Base-by-base conservation (phyloP, 2,888 invertebrate species). In the Chesias legatella region DNA sequence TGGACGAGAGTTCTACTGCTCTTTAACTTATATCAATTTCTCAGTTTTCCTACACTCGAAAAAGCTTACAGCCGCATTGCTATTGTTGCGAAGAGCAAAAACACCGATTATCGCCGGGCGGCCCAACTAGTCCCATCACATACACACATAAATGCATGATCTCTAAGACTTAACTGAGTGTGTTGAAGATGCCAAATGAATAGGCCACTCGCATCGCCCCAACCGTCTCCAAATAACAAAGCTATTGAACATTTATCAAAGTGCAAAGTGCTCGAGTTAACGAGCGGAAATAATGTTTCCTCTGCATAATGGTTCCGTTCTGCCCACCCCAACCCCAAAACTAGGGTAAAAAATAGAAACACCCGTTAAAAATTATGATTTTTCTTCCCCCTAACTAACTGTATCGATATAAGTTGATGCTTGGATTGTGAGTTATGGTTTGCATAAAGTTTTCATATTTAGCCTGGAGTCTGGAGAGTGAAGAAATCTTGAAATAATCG, bases 211-310 rank as follows among this genome's bases (percentile, higher is more conserved):
- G 25, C 33, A 35, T 48, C 73, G 67, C 63, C 66, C 71, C 62
- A 66, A 66, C 61, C 65, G 44, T 60, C 60, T 67, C 60, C 61
- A 61, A 66, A 67, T 67, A 64, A 69, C 68, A 66, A 68, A 67
- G 68, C 71, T 74, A 76, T 74, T 77, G 67, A 79, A 75, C 79
- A 82, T 84, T 81, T 79, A 80, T 83, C 81, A 83, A 81, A 78
- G 73, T 67, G 77, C 70, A 77, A 77, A 80, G 79, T 76, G 68
- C 76, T 80, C 59, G 69, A 76, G 64, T 83, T 85, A 84, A 85
- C 82, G 81, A 79, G 80, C 85, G 85, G 85, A 86, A 83, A 75
- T 78, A 77, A 83, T 79, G 78, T 75, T 83, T 83, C 84, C 84
- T 82, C 71, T 64, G 67, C 62, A 69, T 84, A 83, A 85, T 83